phyloP scores from a whole-genome alignment of 1,140 invertebrate genomes.

The Melipona quadrifasciata region DNA sequence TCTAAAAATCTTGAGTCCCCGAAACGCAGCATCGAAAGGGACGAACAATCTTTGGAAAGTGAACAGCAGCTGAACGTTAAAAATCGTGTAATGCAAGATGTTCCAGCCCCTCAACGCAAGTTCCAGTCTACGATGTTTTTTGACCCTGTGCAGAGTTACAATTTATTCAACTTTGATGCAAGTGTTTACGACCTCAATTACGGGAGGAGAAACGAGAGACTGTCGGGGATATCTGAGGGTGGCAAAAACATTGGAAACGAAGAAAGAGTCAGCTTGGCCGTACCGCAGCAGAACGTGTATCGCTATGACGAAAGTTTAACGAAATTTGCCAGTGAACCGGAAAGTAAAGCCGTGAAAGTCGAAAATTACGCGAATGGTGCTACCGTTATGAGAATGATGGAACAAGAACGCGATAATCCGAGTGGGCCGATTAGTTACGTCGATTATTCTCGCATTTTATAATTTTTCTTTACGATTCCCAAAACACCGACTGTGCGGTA shows the following conservation, averaged over 20 bases:
- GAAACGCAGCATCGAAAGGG: neutral
- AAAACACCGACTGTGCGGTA: neutral
- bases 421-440: constrained; percentile 57
- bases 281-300: constrained; percentile 56
- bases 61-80: neutral
- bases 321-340: constrained; percentile 59
- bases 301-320: constrained; percentile 59
- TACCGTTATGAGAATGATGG: constrained; percentile 57
- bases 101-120: neutral
- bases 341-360: constrained; percentile 61
- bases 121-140: neutral
- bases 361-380: constrained; percentile 65
- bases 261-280: constrained; percentile 30
- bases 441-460: constrained; percentile 57
- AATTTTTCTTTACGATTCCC: neutral
- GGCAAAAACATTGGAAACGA: constrained; percentile 35
- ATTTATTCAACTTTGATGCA: constrained; percentile 51
- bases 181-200: constrained; percentile 54
- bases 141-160: constrained; percentile 47
- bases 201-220: neutral
- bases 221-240: neutral
- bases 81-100: neutral
- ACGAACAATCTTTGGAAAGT: neutral
- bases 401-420: constrained; percentile 58
- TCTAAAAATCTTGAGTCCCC: neutral